Percentiles rank a stretch among this genome's conserved stretches.
Evolutionary conservation across 2,797 vertebrate species (phyloP).

Genomic region (Bufotes viridis): DNA sequence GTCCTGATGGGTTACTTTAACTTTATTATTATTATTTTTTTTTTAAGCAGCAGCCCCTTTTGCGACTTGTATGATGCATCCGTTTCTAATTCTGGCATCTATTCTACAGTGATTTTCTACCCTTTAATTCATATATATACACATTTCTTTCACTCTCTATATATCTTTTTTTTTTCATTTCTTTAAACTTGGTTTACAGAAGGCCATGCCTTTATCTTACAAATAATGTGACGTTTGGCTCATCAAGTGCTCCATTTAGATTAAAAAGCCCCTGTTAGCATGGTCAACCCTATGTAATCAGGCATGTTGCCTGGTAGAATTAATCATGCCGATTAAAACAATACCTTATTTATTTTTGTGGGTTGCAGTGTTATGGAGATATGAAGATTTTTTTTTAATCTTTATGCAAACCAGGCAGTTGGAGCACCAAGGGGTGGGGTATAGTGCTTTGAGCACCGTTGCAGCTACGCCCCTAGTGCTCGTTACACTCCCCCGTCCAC

Average conservation of each 20-base stretch:
- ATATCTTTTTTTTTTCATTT: not conserved
- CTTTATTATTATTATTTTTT: not conserved
- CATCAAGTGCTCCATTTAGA: slow-evolving; percentile 20
- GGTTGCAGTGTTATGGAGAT: too few relatives aligned
- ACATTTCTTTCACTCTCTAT: not conserved
- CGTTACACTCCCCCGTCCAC: too few relatives aligned
- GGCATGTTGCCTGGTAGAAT: too few relatives aligned
- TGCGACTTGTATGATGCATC: not conserved
- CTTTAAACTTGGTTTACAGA: not conserved
- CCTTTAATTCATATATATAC: slow-evolving; percentile 25
- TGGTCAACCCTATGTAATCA: too few relatives aligned
- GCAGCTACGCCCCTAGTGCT: too few relatives aligned
- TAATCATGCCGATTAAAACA: too few relatives aligned
- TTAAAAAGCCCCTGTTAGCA: too few relatives aligned
- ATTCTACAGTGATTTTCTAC: slow-evolving; percentile 55
- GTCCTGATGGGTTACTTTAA: not conserved
- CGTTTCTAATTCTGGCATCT: not conserved
- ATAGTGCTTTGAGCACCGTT: too few relatives aligned
- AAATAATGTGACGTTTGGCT: slow-evolving; percentile 14
- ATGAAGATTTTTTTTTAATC: too few relatives aligned
- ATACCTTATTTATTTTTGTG: too few relatives aligned
- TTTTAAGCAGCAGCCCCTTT: slow-evolving; percentile 7
- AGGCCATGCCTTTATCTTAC: slow-evolving; percentile 4
- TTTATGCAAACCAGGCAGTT: too few relatives aligned
- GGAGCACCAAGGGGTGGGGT: too few relatives aligned